Evolutionary conservation across 23 tunicate species (phyloP).

Genomic region (Clavelina lepadiformis): DNA sequence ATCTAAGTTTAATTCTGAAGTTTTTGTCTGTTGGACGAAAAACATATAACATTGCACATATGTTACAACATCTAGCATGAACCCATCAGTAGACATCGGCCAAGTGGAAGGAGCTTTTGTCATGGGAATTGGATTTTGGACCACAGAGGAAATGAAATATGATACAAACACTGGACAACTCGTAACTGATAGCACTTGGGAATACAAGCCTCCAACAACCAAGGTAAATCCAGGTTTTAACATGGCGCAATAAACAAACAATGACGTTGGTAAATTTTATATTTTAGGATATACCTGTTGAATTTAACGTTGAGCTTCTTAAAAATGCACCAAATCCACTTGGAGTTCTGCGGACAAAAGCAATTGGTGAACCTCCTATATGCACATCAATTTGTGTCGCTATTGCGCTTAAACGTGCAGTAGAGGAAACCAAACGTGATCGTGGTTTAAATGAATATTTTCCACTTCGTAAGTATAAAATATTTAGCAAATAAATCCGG

Average conservation of each 20-base stretch:
- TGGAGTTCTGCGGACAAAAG: slow-evolving; percentile 62
- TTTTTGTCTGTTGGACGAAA: neutral
- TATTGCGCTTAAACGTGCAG: slow-evolving; percentile 47
- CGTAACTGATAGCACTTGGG: slow-evolving; percentile 54
- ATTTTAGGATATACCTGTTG: slow-evolving; percentile 42
- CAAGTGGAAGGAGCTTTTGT: slow-evolving; percentile 83
- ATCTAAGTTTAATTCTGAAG: too few species aligned
- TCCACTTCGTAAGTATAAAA: slow-evolving; percentile 24
- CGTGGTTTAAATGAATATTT: slow-evolving; percentile 17
- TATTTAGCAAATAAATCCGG: neutral
- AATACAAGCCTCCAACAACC: slow-evolving; percentile 61
- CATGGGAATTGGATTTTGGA: slow-evolving; percentile 64
- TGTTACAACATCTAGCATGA: slow-evolving; percentile 7
- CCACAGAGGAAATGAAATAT: slow-evolving; percentile 30
- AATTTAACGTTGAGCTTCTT: slow-evolving; percentile 62
- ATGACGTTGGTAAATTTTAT: too few species aligned
- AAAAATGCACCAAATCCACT: slow-evolving; percentile 33
- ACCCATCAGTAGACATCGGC: slow-evolving; percentile 66
- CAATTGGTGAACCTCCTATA: slow-evolving; percentile 80
- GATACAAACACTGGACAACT: slow-evolving; percentile 45
- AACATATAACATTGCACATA: neutral
- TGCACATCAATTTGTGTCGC: slow-evolving; percentile 43
- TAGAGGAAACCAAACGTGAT: slow-evolving; percentile 27
- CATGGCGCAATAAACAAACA: too few species aligned
- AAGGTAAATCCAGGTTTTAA: slow-evolving; percentile 22